Conservation (phyloP, 2,888 invertebrate species). For the Spisula subtruncata region DNA sequence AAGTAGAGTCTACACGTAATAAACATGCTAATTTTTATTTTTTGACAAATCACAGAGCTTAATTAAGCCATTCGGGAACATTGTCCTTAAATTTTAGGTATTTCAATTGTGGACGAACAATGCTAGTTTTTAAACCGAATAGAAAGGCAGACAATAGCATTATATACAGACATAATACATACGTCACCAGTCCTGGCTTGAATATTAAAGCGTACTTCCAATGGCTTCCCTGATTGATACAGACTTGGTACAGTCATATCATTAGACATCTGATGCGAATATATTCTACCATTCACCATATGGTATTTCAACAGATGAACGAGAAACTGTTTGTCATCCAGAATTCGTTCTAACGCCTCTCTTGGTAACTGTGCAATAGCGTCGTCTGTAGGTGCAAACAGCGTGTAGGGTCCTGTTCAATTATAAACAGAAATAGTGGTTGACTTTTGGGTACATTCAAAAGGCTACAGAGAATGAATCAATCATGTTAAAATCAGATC, state of each 20-base stretch:
- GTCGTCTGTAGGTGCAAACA: slow-evolving; percentile 7
- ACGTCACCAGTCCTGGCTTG: background rate
- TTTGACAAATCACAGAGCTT: too few species aligned
- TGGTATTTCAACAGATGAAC: slow-evolving; percentile 16
- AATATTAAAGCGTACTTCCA: background rate
- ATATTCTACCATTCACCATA: background rate
- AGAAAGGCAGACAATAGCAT: too few species aligned
- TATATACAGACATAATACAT: background rate
- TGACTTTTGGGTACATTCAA: too few species aligned
- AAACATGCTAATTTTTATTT: too few species aligned
- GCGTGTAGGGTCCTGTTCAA: slow-evolving; percentile 9
- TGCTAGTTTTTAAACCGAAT: too few species aligned
- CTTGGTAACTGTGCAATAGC: slow-evolving; percentile 16
- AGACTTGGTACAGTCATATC: slow-evolving; percentile 20
- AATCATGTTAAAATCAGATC: too few species aligned
- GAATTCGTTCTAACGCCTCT: slow-evolving; percentile 3
- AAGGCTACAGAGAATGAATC: too few species aligned
- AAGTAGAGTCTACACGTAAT: too few species aligned
- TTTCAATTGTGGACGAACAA: too few species aligned
- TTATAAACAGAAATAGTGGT: background rate
- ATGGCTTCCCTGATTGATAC: background rate
- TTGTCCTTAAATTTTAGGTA: too few species aligned
- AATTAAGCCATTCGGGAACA: too few species aligned
- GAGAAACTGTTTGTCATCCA: slow-evolving; percentile 13
- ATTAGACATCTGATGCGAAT: slow-evolving; percentile 19